These are phyloP conservation scores for Hypomecis atomaria DNA, from an alignment of 2,888 invertebrate species.

Conservation along the genomic window DNA sequence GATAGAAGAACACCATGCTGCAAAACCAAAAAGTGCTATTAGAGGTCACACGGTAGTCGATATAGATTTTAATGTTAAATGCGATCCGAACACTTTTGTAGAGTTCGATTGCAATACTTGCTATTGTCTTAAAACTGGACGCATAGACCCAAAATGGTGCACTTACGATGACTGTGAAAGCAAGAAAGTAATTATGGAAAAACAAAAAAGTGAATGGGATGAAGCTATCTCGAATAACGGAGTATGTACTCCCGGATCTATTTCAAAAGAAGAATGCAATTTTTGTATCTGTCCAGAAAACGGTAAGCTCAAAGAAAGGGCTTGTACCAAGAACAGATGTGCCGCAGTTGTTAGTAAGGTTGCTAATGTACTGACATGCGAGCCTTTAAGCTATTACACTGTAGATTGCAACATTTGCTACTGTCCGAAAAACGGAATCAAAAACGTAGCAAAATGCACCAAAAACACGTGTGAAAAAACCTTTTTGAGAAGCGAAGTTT, in stretches of 20 bases:
- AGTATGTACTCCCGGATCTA: slow-evolving; percentile 65
- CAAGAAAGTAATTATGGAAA: slow-evolving; percentile 56
- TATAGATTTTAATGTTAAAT: slow-evolving; percentile 55
- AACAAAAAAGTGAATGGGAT: slow-evolving; percentile 45
- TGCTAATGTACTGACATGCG: slow-evolving; percentile 59
- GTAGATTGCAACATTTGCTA: slow-evolving; percentile 77
- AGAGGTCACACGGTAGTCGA: slow-evolving; percentile 9
- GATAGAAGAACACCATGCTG: slow-evolving; percentile 11
- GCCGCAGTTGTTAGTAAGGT: slow-evolving; percentile 36
- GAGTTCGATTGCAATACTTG: slow-evolving; percentile 77
- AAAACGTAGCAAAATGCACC: slow-evolving; percentile 76
- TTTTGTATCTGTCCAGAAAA: slow-evolving; percentile 74
- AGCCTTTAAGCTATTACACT: slow-evolving; percentile 69
- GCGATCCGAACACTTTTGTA: slow-evolving; percentile 70
- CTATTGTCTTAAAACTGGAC: slow-evolving; percentile 71
- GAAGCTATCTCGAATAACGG: slow-evolving; percentile 36
- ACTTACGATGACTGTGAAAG: slow-evolving; percentile 72
- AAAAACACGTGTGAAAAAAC: slow-evolving; percentile 70
- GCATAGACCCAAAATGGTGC: slow-evolving; percentile 74
- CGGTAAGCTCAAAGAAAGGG: slow-evolving; percentile 58
- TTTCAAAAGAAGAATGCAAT: slow-evolving; percentile 70
- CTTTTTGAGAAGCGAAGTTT: slow-evolving; percentile 62
- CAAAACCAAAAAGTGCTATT: slow-evolving; percentile 22
- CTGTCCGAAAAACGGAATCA: slow-evolving; percentile 68
- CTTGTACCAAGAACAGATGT: slow-evolving; percentile 70